Conservation (phyloP, 1,140 invertebrate species). For the Drosophila pectinifera region DNA sequence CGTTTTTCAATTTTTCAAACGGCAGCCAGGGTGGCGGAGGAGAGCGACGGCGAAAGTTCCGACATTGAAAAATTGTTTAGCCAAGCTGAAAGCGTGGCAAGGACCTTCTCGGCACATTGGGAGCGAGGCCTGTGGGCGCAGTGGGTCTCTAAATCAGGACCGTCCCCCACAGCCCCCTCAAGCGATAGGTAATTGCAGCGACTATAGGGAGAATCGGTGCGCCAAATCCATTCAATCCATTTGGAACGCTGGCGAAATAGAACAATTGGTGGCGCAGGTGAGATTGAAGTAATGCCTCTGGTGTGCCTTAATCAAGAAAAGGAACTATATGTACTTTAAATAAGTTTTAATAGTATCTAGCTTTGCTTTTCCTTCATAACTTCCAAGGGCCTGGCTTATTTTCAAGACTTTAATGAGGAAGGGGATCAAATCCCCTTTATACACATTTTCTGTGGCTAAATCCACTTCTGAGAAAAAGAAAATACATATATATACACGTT, state of each 20-base stretch:
- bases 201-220: conserved; percentile 11
- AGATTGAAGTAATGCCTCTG: neutral
- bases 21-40: conserved; percentile 40
- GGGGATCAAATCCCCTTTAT: neutral
- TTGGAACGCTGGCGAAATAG: too few relatives aligned
- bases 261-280: conserved; percentile 6
- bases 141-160: too few relatives aligned
- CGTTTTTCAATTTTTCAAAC: conserved; percentile 78
- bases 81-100: conserved; percentile 23
- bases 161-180: too few relatives aligned
- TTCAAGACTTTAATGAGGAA: neutral
- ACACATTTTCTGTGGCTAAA: neutral
- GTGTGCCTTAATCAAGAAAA: neutral
- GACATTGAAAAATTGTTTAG: conserved; percentile 80
- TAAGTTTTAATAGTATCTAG: too few relatives aligned
- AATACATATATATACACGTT: neutral
- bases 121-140: conserved; percentile 14
- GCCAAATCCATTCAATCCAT: conserved; percentile 13
- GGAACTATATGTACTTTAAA: too few relatives aligned
- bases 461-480: neutral
- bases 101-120: conserved; percentile 11
- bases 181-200: conserved; percentile 26
- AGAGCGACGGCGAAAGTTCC: conserved; percentile 47
- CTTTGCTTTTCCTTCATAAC: too few relatives aligned
- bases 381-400: too few relatives aligned